Evolutionary conservation across 1,140 invertebrate species (phyloP), one percentile per base, ranked within the genome.

Genomic region (Leptopilina boulardi): DNA sequence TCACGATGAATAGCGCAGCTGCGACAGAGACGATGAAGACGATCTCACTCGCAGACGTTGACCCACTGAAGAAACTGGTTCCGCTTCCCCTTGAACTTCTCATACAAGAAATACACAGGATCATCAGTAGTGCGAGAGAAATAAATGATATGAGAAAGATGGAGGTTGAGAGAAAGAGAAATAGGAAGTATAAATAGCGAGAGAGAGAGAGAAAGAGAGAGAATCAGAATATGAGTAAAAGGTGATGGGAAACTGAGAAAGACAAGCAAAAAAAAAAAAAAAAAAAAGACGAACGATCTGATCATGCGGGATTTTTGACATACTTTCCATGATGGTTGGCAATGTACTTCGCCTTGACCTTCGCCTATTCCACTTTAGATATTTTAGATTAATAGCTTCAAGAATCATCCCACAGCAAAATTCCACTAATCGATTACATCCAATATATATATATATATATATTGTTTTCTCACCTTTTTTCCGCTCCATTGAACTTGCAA

Each of bases 21-120:
- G 21, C 23, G 23, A 66, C 56, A 66, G 21, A 66, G 21, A 66
- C 56, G 23, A 66, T 66, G 23, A 66, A 66, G 56, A 66, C 56
- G 80, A 82, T 78, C 78, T 73, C 82, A 84, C 81, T 77, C 73
- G 77, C 79, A 89, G 87, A 89, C 86, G 87, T 88, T 91, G 90
- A 91, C 90, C 90, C 87, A 91, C 89, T 91, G 83, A 90, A 78
- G 70, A 89, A 34, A 87, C 91, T 89, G 89, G 89, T 89, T 91
- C 86, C 86, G 85, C 85, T 89, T 88, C 87, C 87, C 88, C 85
- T 87, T 88, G 83, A 87, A 84, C 82, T 74, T 85, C 78, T 83
- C 78, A 75, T 78, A 79, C 80, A 73, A 78, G 77, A 81, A 66
- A 66, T 11, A 23, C 8, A 30, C 21, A 66, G 11, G 56, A 66